These are phyloP conservation scores for Netelia fuscicornis DNA, from an alignment of 2,888 invertebrate genomes.

Conservation along the genomic window DNA sequence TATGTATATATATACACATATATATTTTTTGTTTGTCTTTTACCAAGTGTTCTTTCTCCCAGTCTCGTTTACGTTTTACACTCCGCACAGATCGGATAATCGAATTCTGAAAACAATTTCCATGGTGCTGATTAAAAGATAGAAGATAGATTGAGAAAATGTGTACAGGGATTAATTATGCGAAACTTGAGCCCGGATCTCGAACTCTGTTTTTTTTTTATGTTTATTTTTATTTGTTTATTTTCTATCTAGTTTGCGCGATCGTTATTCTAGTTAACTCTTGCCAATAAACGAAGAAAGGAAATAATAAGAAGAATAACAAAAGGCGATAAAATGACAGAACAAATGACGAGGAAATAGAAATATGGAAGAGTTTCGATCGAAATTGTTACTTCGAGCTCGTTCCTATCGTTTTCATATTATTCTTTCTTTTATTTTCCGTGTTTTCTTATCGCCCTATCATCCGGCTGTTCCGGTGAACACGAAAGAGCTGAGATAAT, in stretches of 20 bases:
- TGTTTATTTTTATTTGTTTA: neutral
- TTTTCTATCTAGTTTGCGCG: conserved; percentile 36
- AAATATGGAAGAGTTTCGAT: conserved; percentile 23
- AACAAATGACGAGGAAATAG: neutral
- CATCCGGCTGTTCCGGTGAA: conserved; percentile 12
- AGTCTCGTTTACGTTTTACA: conserved; percentile 12
- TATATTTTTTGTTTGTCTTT: conserved; percentile 19
- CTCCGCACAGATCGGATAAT: conserved; percentile 29
- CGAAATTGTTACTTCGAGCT: conserved; percentile 56
- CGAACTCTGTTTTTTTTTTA: conserved; percentile 6
- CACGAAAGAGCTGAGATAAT: neutral
- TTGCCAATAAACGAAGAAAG: conserved; percentile 64
- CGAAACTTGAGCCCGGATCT: conserved; percentile 49
- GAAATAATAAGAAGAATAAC: neutral
- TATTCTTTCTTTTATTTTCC: neutral
- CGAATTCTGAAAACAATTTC: conserved; percentile 43
- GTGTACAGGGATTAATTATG: conserved; percentile 3
- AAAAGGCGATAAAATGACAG: neutral
- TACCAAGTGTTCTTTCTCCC: neutral
- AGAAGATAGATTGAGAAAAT: conserved; percentile 24
- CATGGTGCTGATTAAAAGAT: conserved; percentile 58
- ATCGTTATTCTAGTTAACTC: conserved; percentile 51
- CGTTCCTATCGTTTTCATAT: conserved; percentile 35
- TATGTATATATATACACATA: too few relatives aligned
- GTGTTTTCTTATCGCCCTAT: conserved; percentile 18